Conservation (phyloP, 2,797 vertebrate genomes). For the Helicolenus hilgendorfi region DNA sequence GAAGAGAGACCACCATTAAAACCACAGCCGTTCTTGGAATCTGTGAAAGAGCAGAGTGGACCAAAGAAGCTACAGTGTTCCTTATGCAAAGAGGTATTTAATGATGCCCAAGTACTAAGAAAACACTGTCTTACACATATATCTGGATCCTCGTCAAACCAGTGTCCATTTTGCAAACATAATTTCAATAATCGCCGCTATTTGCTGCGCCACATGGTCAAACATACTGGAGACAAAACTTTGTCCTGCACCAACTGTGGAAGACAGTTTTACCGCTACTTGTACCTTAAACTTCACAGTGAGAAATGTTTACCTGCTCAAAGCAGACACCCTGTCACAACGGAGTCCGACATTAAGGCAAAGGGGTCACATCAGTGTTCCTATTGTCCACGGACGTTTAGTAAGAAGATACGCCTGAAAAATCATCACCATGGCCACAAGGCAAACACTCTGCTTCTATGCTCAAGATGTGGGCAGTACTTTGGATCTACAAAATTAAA, state of each 20-base stretch:
- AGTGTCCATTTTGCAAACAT: slow-evolving; percentile 88
- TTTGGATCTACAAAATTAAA: slow-evolving; percentile 79
- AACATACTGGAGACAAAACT: slow-evolving; percentile 86
- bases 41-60: slow-evolving; percentile 26
- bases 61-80: slow-evolving; percentile 71
- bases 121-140: slow-evolving; percentile 86
- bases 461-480: slow-evolving; percentile 83
- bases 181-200: slow-evolving; percentile 64
- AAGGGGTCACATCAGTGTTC: slow-evolving; percentile 62
- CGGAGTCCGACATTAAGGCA: not conserved
- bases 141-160: slow-evolving; percentile 59
- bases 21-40: slow-evolving; percentile 16
- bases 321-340: not conserved
- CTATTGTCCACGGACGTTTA: slow-evolving; percentile 82
- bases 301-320: slow-evolving; percentile 69
- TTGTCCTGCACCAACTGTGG: slow-evolving; percentile 84
- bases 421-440: slow-evolving; percentile 81
- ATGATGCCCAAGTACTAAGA: slow-evolving; percentile 71
- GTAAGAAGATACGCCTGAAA: slow-evolving; percentile 61
- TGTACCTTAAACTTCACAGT: slow-evolving; percentile 74
- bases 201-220: slow-evolving; percentile 85
- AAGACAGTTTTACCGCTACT: slow-evolving; percentile 77
- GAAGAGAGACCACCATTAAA: slow-evolving; percentile 25
- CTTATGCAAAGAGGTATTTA: slow-evolving; percentile 84
- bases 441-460: slow-evolving; percentile 72